These are phyloP conservation scores for Siphamia tubifer DNA, from an alignment of 2,113 vertebrate genomes.

Conservation along the genomic window DNA sequence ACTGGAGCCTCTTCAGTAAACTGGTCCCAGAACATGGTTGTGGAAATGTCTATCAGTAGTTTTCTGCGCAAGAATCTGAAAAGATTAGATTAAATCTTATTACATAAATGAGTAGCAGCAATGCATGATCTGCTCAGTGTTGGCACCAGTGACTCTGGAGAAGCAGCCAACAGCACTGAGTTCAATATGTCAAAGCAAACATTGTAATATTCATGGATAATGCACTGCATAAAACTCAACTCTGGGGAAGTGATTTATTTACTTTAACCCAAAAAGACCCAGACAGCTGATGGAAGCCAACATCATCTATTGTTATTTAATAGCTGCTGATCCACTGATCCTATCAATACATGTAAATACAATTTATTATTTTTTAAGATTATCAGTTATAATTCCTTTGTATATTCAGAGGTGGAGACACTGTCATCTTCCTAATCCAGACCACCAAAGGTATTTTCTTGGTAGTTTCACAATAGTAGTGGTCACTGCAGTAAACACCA, in stretches of 20 bases:
- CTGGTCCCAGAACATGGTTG: neutral
- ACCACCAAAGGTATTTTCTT: no score
- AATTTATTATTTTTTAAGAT: no score
- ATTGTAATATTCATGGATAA: neutral
- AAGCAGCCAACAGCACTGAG: neutral
- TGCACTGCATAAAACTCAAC: neutral
- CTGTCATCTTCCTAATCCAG: no score
- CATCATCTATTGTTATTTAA: no score
- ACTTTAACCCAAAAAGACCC: neutral
- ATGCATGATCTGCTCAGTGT: neutral
- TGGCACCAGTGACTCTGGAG: neutral
- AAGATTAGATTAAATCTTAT: neutral
- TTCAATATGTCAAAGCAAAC: slow-evolving; percentile 9
- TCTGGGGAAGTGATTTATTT: neutral
- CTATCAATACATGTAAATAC: no score
- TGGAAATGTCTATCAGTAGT: neutral
- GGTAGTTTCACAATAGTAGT: neutral
- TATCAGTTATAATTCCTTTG: no score
- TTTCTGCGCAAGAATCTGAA: neutral
- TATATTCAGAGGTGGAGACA: no score
- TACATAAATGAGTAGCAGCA: slow-evolving; percentile 6
- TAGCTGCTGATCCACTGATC: no score
- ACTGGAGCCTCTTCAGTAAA: neutral
- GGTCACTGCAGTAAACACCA: neutral
- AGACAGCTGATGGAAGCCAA: no score